Evolutionary conservation across 2,888 invertebrate genomes (phyloP), one percentile per base, ranked within the genome.

Genomic region (Helicoverpa assulta): DNA sequence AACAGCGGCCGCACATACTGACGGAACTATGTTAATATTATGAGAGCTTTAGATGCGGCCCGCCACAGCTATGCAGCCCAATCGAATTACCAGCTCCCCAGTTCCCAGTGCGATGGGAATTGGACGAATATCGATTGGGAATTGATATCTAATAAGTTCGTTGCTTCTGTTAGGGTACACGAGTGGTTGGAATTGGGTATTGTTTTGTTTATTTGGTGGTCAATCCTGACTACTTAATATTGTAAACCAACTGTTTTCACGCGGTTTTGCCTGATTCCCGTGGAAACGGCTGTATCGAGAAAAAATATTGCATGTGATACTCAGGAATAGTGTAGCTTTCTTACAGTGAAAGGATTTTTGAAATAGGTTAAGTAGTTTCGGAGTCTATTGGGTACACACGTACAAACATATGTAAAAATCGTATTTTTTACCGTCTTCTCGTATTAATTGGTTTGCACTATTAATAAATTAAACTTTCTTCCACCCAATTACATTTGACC

Each of bases 11-110:
- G 12, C 16, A 58, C 43, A 78, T 70, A 56, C 52, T 54, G 0
- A 14, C 18, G 52, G 10, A 67, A 40, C 40, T 73, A 76, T 77
- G 80, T 71, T 82, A 77, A 82, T 77, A 80, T 73, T 73, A 67
- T 76, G 68, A 74, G 74, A 77, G 59, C 71, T 69, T 76, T 73
- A 63, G 47, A 54, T 18, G 58, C 14, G 72, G 65, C 26, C 21
- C 47, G 55, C 76, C 77, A 51, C 67, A 65, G 56, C 55, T 66
- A 81, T 70, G 82, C 68, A 58, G 19, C 56, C 37, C 66, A 67
- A 80, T 80, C 67, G 51, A 80, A 81, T 80, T 79, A 78, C 37
- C 10, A 14, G 47, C 10, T 33, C 33, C n/a, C 65, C 47, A 33
- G 26, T 61, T 64, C 51, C 16, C 59, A 52, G 12, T 58, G 29